Percentiles rank a stretch among this genome's conserved stretches.
These are phyloP conservation scores for Electrophaes corylata DNA, from an alignment of 2,888 invertebrate species.

Conservation along the genomic window DNA sequence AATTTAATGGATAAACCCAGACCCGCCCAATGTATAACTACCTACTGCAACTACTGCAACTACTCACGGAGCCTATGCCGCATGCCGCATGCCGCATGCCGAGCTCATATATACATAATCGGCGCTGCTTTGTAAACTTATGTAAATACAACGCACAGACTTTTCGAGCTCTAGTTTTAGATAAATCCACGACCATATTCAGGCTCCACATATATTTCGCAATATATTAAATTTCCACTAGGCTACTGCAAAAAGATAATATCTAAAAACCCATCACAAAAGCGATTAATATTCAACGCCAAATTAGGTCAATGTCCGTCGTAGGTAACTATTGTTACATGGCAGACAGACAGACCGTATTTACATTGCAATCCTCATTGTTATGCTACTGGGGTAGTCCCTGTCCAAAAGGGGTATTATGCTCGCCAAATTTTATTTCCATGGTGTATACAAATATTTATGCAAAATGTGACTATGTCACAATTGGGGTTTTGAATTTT, in stretches of 20 bases:
- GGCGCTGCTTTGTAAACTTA: no score
- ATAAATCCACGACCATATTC: no score
- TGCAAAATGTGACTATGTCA: not conserved
- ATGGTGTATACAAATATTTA: not conserved
- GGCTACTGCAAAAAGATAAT: not conserved
- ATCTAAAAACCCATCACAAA: not conserved
- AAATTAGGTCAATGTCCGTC: conserved; percentile 1
- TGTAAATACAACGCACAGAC: no score
- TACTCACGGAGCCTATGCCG: no score
- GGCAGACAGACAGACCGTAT: not conserved
- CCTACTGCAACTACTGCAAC: no score
- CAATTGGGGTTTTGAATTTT: no score
- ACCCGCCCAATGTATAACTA: no score
- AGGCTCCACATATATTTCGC: no score
- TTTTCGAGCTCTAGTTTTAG: no score
- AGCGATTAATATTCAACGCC: not conserved
- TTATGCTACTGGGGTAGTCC: not conserved
- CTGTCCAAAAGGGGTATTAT: not conserved
- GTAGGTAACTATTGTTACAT: conserved; percentile 1
- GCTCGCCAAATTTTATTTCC: not conserved
- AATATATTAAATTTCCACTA: not conserved
- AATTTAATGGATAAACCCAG: no score
- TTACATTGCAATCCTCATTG: not conserved
- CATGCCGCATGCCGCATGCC: no score
- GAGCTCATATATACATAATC: no score